These are phyloP conservation scores for Melanerpes aurifrons DNA, from an alignment of 2,113 vertebrate species.

Conservation along the genomic window DNA sequence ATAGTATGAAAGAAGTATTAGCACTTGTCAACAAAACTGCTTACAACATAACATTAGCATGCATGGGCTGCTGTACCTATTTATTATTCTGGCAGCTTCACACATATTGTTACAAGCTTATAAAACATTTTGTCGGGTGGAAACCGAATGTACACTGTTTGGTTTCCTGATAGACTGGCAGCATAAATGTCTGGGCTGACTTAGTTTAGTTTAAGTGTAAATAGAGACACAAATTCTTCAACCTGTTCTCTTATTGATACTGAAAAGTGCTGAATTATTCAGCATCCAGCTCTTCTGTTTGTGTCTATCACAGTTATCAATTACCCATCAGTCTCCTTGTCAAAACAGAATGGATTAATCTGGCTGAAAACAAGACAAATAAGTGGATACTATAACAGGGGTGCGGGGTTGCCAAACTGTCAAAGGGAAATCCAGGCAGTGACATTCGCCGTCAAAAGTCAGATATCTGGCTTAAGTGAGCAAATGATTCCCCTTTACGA, in stretches of 20 bases:
- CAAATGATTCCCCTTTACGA: conserved; percentile 82
- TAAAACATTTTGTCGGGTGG: conserved; percentile 95
- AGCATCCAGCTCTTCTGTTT: conserved; percentile 87
- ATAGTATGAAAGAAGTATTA: conserved; percentile 99
- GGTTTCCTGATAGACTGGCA: conserved; percentile 95
- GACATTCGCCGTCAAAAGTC: conserved; percentile 92
- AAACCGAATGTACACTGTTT: conserved; percentile 93
- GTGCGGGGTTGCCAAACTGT: conserved; percentile 85
- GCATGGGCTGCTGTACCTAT: conserved; percentile 97
- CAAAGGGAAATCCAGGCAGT: conserved; percentile 84
- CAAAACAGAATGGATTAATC: conserved; percentile 90
- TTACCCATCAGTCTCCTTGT: conserved; percentile 89
- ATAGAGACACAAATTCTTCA: conserved; percentile 87
- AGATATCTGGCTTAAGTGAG: conserved; percentile 90
- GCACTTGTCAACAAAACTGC: conserved; percentile 99
- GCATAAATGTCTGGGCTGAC: conserved; percentile 86
- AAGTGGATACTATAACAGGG: conserved; percentile 85
- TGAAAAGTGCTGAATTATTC: conserved; percentile 89
- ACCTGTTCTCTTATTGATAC: conserved; percentile 87
- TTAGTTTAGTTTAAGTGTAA: conserved; percentile 88
- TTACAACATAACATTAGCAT: conserved; percentile 99
- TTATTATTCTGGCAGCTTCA: conserved; percentile 99
- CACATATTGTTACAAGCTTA: conserved; percentile 96
- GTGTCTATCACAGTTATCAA: conserved; percentile 91
- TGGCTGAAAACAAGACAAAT: conserved; percentile 86